phyloP scores from a whole-genome alignment of 2,888 invertebrate species.

The Achlya flavicornis region DNA sequence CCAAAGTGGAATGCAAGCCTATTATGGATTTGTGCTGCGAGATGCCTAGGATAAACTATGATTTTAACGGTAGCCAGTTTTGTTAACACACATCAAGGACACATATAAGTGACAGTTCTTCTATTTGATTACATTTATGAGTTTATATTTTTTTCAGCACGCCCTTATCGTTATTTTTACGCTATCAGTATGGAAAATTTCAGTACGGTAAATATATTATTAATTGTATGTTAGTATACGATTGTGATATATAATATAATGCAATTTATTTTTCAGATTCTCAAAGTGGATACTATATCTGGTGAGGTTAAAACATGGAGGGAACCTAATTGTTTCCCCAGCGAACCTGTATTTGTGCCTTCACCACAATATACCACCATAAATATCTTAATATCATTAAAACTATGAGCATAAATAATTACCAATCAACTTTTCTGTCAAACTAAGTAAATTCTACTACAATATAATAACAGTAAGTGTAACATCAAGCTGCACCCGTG shows the following conservation, averaged over 20 bases:
- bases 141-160: neutral
- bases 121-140: too few relatives aligned
- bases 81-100: neutral
- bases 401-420: too few relatives aligned
- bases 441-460: too few relatives aligned
- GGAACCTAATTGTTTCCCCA: slow-evolving; percentile 8
- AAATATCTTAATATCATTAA: neutral
- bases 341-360: slow-evolving; percentile 10
- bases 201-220: neutral
- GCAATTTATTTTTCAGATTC: neutral
- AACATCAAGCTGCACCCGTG: too few relatives aligned
- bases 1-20: neutral
- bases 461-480: too few relatives aligned
- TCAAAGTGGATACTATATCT: slow-evolving; percentile 8
- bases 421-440: too few relatives aligned
- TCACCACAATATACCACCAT: neutral
- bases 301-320: slow-evolving; percentile 10
- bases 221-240: too few relatives aligned
- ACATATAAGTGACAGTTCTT: neutral
- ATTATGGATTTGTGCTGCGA: neutral
- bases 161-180: slow-evolving; percentile 10
- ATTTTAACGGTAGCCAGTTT: slow-evolving; percentile 2
- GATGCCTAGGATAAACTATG: slow-evolving; percentile 8
- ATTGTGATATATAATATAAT: neutral
- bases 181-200: slow-evolving; percentile 5